Conservation (phyloP, 2,888 invertebrate species). For the Mycalesis mineus region DNA sequence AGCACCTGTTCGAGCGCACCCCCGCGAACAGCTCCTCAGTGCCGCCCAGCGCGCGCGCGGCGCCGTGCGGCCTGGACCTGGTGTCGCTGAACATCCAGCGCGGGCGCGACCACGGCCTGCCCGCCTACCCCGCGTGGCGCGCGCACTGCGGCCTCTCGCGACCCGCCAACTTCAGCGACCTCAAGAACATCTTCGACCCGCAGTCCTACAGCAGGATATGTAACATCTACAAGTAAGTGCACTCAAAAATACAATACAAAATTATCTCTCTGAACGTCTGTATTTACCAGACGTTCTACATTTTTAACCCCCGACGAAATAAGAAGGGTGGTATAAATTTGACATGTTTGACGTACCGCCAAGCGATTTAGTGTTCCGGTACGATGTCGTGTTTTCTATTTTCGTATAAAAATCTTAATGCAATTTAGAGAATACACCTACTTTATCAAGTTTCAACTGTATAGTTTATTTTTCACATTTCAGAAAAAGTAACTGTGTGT, state of each 20-base stretch:
- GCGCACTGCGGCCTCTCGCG: constrained; percentile 84
- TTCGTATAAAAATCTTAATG: too few species aligned
- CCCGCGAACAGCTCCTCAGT: constrained; percentile 22
- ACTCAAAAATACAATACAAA: neutral
- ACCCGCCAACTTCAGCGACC: constrained; percentile 81
- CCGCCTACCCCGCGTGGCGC: constrained; percentile 87
- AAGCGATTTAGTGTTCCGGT: too few species aligned
- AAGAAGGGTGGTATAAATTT: too few species aligned
- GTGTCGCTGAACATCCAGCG: constrained; percentile 93
- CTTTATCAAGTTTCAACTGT: too few species aligned
- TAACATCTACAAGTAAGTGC: constrained; percentile 80
- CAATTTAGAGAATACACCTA: too few species aligned
- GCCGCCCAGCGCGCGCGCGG: constrained; percentile 22
- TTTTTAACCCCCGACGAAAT: too few species aligned
- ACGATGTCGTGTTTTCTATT: too few species aligned
- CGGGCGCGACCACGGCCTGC: constrained; percentile 92
- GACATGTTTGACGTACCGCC: too few species aligned
- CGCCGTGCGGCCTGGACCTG: constrained; percentile 86
- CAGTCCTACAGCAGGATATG: constrained; percentile 80
- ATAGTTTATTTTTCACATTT: too few species aligned
- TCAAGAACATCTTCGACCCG: constrained; percentile 81
- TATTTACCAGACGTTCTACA: too few species aligned
- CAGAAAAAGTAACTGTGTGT: too few species aligned
- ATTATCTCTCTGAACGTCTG: too few species aligned
- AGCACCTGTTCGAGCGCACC: constrained; percentile 81